phyloP scores from a whole-genome alignment of 2,797 vertebrate species.

The Crypturellus tataupa region DNA sequence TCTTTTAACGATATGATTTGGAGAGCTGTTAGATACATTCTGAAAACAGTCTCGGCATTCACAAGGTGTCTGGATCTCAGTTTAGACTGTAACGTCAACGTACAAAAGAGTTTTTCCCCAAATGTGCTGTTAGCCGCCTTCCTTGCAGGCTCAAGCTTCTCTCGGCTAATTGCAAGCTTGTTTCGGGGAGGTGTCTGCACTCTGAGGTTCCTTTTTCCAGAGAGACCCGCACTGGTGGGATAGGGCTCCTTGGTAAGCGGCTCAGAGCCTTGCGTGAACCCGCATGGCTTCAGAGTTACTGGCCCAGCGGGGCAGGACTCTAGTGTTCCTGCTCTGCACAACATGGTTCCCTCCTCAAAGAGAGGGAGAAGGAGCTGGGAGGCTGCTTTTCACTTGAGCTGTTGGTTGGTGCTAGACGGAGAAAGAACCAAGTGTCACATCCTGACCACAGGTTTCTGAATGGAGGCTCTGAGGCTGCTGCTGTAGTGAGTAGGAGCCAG shows the following conservation, averaged over 20 bases:
- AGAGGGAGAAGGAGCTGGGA: not conserved
- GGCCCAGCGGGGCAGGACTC: not conserved
- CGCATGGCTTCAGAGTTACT: not conserved
- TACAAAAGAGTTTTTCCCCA: not conserved
- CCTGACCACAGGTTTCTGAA: fast-evolving
- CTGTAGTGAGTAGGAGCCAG: not conserved
- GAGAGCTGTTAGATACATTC: not conserved
- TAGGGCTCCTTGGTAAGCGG: not conserved
- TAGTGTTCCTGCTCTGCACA: not conserved
- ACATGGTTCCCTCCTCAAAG: not conserved
- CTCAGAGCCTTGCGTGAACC: not conserved
- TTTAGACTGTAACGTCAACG: not conserved
- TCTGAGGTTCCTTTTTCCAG: conserved; percentile 50
- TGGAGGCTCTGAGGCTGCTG: not conserved
- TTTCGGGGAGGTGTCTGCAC: conserved; percentile 40
- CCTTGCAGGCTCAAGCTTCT: not conserved
- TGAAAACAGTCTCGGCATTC: not conserved
- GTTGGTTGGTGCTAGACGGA: not conserved
- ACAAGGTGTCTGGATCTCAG: not conserved
- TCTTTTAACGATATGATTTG: not conserved
- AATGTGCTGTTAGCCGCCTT: not conserved
- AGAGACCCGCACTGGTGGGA: not conserved
- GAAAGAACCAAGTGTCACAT: fast-evolving
- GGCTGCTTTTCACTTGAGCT: not conserved
- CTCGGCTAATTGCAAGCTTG: conserved; percentile 14